phyloP scores from a whole-genome alignment of 2,797 vertebrate genomes.

The Luscinia megarhynchos region DNA sequence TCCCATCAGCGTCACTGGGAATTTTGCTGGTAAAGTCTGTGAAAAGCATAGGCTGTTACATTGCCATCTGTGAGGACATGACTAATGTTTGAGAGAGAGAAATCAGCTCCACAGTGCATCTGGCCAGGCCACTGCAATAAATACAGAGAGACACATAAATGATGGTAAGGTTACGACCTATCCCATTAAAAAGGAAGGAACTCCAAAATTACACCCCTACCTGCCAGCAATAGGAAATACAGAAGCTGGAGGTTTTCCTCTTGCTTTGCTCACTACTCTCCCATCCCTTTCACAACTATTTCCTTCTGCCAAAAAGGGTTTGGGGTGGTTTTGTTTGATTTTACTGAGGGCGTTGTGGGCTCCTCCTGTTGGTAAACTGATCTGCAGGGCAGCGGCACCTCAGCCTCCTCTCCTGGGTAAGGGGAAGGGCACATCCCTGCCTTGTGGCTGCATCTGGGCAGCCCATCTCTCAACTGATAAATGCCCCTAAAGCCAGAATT shows the following conservation, averaged over 20 bases:
- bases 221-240: conserved; percentile 52
- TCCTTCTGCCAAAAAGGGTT: background rate
- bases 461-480: background rate
- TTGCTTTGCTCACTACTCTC: background rate
- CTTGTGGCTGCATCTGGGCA: background rate
- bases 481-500: background rate
- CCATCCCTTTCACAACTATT: background rate
- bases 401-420: background rate
- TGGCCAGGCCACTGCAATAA: conserved; percentile 14
- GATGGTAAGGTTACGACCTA: conserved; percentile 4
- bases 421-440: background rate
- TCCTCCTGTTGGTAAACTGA: background rate
- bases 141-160: conserved; percentile 10
- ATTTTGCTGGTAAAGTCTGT: background rate
- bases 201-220: conserved; percentile 40
- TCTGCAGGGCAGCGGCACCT: background rate
- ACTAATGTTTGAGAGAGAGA: background rate
- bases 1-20: background rate
- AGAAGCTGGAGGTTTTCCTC: conserved; percentile 27
- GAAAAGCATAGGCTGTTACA: background rate
- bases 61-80: background rate
- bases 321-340: background rate
- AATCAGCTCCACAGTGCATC: background rate
- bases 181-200: conserved; percentile 55
- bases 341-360: background rate